phyloP scores from a whole-genome alignment of 2,113 vertebrate species.

The Rhagologus leucostigma region DNA sequence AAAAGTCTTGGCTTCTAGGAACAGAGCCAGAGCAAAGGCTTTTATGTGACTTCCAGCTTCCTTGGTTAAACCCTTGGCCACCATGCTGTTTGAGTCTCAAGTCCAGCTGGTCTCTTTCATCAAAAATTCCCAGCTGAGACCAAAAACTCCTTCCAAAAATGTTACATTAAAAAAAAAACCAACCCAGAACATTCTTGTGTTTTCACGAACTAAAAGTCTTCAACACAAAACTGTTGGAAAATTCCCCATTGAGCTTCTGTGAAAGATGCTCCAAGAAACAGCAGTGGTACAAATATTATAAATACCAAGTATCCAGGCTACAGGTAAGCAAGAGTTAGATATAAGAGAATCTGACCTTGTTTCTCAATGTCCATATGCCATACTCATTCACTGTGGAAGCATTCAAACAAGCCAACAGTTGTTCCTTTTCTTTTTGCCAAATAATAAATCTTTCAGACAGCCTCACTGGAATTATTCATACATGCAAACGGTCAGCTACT shows the following conservation, averaged over 20 bases:
- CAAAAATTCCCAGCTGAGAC: neutral
- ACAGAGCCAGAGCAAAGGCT: neutral
- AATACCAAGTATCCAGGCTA: neutral
- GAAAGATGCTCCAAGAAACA: constrained; percentile 14
- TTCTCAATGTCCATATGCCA: neutral
- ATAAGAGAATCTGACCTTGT: neutral
- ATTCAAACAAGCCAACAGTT: constrained; percentile 24
- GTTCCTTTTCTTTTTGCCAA: constrained; percentile 40
- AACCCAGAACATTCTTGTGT: neutral
- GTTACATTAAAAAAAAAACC: neutral
- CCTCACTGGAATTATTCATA: constrained; percentile 8
- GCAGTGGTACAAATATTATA: neutral
- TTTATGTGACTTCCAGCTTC: neutral
- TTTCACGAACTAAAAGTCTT: neutral
- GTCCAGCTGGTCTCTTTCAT: neutral
- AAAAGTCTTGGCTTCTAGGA: neutral
- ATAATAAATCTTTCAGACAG: constrained; percentile 40
- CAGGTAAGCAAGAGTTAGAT: constrained; percentile 1
- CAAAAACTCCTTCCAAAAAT: neutral
- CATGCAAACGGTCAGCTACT: neutral
- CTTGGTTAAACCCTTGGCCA: neutral
- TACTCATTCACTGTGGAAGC: neutral
- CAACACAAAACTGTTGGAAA: neutral
- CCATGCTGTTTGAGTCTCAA: neutral
- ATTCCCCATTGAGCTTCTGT: neutral